These are phyloP conservation scores for Erannis defoliaria DNA, from an alignment of 2,888 invertebrate species.

Conservation along the genomic window DNA sequence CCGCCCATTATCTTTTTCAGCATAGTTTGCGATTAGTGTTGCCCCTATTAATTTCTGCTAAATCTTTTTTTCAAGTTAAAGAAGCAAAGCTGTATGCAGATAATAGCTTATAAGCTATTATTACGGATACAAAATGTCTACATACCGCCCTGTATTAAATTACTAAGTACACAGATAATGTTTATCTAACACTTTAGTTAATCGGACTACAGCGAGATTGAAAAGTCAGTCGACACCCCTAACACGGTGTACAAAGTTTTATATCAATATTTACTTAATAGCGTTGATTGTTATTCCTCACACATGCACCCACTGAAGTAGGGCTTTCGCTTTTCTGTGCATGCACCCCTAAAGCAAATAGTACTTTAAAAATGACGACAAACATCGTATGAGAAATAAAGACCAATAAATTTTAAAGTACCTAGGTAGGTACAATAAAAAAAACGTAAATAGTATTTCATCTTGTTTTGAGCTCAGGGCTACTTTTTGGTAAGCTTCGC, in stretches of 20 bases:
- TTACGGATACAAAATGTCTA: not conserved
- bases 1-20: no score
- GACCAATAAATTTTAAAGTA: not conserved
- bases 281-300: not conserved
- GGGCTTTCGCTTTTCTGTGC: no score
- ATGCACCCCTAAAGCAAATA: not conserved
- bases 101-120: not conserved
- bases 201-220: constrained; percentile 1
- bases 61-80: no score
- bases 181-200: constrained; percentile 1
- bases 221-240: constrained; percentile 4
- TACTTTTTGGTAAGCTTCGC: no score
- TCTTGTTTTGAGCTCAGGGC: no score
- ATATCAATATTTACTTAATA: not conserved
- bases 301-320: not conserved
- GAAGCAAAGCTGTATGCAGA: not conserved
- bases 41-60: no score
- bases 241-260: not conserved
- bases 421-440: not conserved
- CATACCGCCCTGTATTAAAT: not conserved
- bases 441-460: no score
- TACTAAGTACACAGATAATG: not conserved
- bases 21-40: no score
- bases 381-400: not conserved
- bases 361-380: not conserved